Evolutionary conservation across 2,888 invertebrate species (phyloP), one percentile per base, ranked within the genome.

Genomic region (Agonopterix arenella): DNA sequence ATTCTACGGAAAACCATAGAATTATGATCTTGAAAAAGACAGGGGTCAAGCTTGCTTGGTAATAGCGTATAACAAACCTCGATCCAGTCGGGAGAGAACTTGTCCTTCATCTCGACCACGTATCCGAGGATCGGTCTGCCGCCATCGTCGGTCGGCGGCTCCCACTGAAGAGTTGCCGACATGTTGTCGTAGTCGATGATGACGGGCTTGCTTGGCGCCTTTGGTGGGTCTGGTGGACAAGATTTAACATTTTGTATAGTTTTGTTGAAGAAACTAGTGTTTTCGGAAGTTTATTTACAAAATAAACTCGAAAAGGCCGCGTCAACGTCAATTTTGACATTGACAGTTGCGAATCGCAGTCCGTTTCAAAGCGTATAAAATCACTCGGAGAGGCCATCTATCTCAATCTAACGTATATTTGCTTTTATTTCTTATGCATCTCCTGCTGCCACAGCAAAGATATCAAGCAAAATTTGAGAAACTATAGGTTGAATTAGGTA

Each of bases 131-230:
- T 95, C 0, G 97, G 96, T 55, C 97, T 92, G 36, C 98, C 98
- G 62, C 98, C 98, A 72, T 98, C 97, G 61, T 91, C 94, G 41
- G 93, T 93, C 0, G 98, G 98, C 49, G 95, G 94, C 55, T 93
- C 93, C 98, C 98, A 99, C 77, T 95, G 93, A 46, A 97, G 89
- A 2, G 96, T 95, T 0, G 95, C 98, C 60, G 97, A 97, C 74
- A 93, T 93, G 70, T 96, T 97, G 80, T 99, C 98, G 80, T 97
- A 99, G 72, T 98, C 98, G 55, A 93, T 92, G 62, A 97, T 95
- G 45, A 94, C 94, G 0, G 98, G 98, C 80, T 97, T 96, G 51
- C 96, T 93, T 47, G 98, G 98, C 60, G 95, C 93, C 59, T 94
- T 94, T 49, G 98, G 97, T 64, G 96, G 96, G 76, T 96, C 96